A percentile compares a stretch with the other conserved stretches of the same genome.
Evolutionary conservation across 2,888 invertebrate genomes (phyloP).

Genomic region (Brachypalpus laphriformis): DNA sequence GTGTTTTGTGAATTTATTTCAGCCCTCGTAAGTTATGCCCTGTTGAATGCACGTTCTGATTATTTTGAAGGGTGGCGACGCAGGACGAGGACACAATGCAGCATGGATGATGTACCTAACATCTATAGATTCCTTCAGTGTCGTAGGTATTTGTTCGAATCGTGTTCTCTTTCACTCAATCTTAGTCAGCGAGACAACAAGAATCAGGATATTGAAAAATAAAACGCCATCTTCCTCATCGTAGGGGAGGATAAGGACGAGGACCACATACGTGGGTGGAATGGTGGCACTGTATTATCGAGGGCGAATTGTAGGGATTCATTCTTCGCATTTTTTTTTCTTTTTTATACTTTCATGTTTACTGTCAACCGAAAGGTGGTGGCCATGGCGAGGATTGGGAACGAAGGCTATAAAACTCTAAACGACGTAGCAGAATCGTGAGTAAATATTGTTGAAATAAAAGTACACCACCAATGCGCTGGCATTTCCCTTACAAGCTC

Average conservation of each 20-base stretch:
- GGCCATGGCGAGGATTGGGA: not conserved
- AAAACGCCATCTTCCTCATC: slow-evolving; percentile 24
- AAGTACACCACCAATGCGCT: slow-evolving; percentile 41
- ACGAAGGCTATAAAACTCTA: slow-evolving; percentile 44
- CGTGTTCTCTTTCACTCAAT: slow-evolving; percentile 40
- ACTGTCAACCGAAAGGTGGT: slow-evolving; percentile 43
- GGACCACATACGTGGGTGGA: not conserved
- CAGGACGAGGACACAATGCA: not conserved
- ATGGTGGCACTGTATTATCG: slow-evolving; percentile 34
- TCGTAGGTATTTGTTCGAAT: slow-evolving; percentile 14
- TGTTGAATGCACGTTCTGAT: slow-evolving; percentile 62
- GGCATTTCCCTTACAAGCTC: slow-evolving; percentile 16
- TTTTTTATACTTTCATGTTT: slow-evolving; percentile 15
- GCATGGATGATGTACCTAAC: not conserved
- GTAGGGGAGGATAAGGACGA: not conserved
- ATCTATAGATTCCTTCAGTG: not conserved
- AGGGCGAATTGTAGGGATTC: slow-evolving; percentile 16
- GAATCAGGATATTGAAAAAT: slow-evolving; percentile 62
- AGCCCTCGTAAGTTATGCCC: slow-evolving; percentile 48
- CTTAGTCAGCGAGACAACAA: slow-evolving; percentile 42
- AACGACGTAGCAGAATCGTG: slow-evolving; percentile 57
- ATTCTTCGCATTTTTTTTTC: not conserved
- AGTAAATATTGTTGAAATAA: slow-evolving; percentile 69
- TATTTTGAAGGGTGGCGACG: slow-evolving; percentile 24
- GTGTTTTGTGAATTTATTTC: slow-evolving; percentile 49